Conservation (phyloP, 2,113 vertebrate genomes). For the Pao palembangensis region DNA sequence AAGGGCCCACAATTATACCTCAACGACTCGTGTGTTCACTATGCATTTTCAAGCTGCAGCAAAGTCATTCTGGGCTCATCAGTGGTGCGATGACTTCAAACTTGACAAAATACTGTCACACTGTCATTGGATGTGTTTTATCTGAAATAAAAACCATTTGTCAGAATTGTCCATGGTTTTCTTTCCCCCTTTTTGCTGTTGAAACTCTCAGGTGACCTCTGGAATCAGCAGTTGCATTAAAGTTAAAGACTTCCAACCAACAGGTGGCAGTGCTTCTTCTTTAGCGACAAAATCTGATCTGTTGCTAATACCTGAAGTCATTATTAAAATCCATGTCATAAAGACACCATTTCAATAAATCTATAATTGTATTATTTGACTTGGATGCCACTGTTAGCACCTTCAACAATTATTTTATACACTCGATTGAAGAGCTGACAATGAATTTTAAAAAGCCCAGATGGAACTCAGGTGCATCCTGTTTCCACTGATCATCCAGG, state of each 20-base stretch:
- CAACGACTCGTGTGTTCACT: conserved; percentile 67
- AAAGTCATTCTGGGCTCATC: conserved; percentile 54
- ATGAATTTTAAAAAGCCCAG: no score
- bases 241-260: conserved; percentile 15
- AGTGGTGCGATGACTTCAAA: conserved; percentile 68
- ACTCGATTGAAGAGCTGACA: no score
- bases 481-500: no score
- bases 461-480: no score
- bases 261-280: conserved; percentile 36
- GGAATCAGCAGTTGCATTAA: neutral
- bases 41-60: conserved; percentile 70
- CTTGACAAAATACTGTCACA: conserved; percentile 65
- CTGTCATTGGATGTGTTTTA: conserved; percentile 71
- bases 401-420: no score
- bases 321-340: no score
- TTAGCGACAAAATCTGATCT: neutral
- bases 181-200: neutral
- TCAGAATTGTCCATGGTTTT: neutral
- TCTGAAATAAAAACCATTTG: conserved; percentile 69
- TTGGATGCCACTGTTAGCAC: no score
- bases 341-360: no score
- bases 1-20: conserved; percentile 73
- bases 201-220: neutral
- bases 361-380: no score
- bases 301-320: no score